Conservation (phyloP, 2,888 invertebrate species). For the Elysia crispata region DNA sequence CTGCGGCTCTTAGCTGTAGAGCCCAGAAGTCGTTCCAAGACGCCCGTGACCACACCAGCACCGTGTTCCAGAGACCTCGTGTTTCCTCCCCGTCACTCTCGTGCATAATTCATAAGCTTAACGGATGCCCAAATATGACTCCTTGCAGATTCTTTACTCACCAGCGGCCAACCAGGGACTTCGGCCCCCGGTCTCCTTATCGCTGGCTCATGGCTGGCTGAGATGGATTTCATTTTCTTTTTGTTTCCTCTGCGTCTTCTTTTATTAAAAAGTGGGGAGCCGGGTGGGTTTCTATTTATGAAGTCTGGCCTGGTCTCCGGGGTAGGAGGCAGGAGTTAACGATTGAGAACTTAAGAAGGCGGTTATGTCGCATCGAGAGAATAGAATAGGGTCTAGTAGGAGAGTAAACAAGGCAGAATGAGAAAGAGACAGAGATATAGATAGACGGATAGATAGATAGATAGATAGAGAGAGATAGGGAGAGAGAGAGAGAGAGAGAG, state of each 20-base stretch:
- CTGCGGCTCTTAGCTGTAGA: not conserved
- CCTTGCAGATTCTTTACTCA: slow-evolving; percentile 48
- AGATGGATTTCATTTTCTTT: too few relatives aligned
- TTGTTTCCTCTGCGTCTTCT: too few relatives aligned
- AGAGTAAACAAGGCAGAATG: too few relatives aligned
- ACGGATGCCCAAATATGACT: slow-evolving; percentile 47
- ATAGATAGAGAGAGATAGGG: not conserved
- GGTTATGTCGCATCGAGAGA: too few relatives aligned
- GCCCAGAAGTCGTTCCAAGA: not conserved
- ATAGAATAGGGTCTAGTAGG: too few relatives aligned
- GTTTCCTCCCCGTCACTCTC: not conserved
- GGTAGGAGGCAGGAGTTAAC: too few relatives aligned
- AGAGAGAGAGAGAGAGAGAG: too few relatives aligned
- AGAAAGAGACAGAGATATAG: not conserved
- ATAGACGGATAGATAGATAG: not conserved
- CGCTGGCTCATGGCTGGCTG: too few relatives aligned
- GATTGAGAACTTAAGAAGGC: too few relatives aligned
- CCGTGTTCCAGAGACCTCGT: not conserved
- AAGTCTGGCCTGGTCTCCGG: too few relatives aligned
- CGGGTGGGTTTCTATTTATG: too few relatives aligned
- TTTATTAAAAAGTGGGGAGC: too few relatives aligned
- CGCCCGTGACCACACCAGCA: not conserved
- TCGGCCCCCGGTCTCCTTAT: not conserved
- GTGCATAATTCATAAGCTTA: slow-evolving; percentile 46
- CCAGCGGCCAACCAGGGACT: slow-evolving; percentile 1